These are phyloP conservation scores for Spermophilus dauricus DNA, from an alignment of 2,113 vertebrate species.

Conservation along the genomic window DNA sequence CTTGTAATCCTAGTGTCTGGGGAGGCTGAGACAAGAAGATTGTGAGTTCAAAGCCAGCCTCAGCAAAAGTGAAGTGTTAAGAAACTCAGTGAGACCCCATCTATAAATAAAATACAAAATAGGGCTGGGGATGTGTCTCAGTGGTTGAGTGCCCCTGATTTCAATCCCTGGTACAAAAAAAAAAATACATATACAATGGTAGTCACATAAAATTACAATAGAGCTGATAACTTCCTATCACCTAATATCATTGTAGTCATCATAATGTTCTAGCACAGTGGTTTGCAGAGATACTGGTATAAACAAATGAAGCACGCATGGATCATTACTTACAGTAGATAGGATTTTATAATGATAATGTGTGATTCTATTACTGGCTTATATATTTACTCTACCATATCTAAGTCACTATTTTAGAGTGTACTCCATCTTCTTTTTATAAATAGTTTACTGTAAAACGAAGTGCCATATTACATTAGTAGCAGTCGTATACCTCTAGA, in stretches of 20 bases:
- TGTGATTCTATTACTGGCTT: neutral
- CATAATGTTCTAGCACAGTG: neutral
- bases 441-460: neutral
- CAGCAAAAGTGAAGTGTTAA: no score
- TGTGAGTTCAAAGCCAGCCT: no score
- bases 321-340: neutral
- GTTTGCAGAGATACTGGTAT: neutral
- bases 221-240: no score
- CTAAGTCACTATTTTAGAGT: neutral
- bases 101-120: no score
- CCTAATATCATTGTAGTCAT: no score
- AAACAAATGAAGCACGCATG: neutral
- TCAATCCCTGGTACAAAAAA: no score
- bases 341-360: neutral
- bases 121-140: no score
- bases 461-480: neutral
- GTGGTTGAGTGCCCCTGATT: no score
- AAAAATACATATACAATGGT: neutral
- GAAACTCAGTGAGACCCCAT: no score
- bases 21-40: no score
- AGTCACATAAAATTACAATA: neutral
- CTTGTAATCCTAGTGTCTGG: no score
- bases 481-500: neutral
- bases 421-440: neutral
- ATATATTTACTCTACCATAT: neutral